These are phyloP conservation scores for Acrocephalus arundinaceus DNA, from an alignment of 2,113 vertebrate species.

Conservation along the genomic window DNA sequence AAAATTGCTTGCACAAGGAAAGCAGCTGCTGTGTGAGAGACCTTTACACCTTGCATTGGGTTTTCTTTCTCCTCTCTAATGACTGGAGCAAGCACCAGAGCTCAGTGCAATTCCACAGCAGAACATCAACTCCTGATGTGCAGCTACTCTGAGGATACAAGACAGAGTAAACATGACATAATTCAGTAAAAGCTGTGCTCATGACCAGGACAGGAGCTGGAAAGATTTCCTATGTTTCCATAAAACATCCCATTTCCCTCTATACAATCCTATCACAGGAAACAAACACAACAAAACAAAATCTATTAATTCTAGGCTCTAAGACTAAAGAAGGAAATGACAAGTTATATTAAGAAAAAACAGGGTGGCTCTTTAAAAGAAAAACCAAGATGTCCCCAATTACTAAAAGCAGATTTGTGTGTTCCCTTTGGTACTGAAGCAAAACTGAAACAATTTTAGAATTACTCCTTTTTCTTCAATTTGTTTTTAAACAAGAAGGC, in stretches of 20 bases:
- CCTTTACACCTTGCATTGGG: neutral
- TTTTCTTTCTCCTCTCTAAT: neutral
- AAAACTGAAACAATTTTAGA: neutral
- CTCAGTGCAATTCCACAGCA: neutral
- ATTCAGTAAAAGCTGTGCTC: neutral
- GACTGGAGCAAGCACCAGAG: neutral
- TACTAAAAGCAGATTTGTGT: neutral
- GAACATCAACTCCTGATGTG: neutral
- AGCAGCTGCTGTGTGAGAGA: neutral
- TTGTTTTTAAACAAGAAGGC: neutral
- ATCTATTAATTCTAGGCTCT: slow-evolving; percentile 27
- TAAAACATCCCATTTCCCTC: slow-evolving; percentile 53
- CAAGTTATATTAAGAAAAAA: slow-evolving; percentile 45
- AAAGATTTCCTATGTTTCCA: slow-evolving; percentile 40
- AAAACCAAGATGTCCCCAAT: neutral
- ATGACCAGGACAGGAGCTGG: neutral
- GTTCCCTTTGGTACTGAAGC: neutral
- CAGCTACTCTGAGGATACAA: neutral
- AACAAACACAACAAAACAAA: slow-evolving; percentile 43
- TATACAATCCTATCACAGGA: slow-evolving; percentile 47
- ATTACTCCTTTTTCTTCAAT: neutral
- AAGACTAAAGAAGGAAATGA: slow-evolving; percentile 50
- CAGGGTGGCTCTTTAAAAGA: neutral
- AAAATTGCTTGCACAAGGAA: neutral
- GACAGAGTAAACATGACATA: neutral